Percentiles rank a stretch among this genome's conserved stretches.
phyloP scores from a whole-genome alignment of 2,113 vertebrate species.

The Pedetes capensis region DNA sequence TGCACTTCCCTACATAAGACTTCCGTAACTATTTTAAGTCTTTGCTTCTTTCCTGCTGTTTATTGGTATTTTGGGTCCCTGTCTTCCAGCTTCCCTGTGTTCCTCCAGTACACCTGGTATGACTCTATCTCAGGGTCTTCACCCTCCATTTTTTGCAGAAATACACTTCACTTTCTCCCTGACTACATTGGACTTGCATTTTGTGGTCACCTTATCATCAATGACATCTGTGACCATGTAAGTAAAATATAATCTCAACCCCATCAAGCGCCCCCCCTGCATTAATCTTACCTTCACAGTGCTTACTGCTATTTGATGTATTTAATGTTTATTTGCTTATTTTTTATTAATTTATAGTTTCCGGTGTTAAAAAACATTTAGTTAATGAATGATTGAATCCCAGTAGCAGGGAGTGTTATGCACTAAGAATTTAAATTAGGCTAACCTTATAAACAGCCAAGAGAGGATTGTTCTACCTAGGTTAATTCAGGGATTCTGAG shows the following conservation, averaged over 20 bases:
- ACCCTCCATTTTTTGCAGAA: fast-evolving
- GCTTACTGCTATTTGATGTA: neutral
- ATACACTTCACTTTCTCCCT: neutral
- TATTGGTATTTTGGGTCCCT: neutral
- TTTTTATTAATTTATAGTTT: neutral
- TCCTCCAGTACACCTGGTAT: fast-evolving
- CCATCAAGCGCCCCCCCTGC: neutral
- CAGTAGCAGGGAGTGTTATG: neutral
- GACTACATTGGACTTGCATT: neutral
- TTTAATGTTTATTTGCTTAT: neutral
- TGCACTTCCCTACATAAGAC: no score
- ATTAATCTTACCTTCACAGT: neutral
- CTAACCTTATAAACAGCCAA: neutral
- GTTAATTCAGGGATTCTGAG: neutral
- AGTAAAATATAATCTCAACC: neutral
- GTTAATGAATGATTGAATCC: neutral
- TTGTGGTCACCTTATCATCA: neutral
- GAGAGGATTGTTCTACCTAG: fast-evolving
- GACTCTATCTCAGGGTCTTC: neutral
- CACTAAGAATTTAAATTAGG: neutral
- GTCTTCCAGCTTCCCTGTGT: neutral
- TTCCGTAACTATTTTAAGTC: neutral
- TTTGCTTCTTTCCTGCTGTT: neutral
- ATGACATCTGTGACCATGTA: neutral
- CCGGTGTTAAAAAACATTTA: neutral